These are phyloP conservation scores for Amblyopsis rosae DNA, from an alignment of 2,113 vertebrate species.

Conservation along the genomic window DNA sequence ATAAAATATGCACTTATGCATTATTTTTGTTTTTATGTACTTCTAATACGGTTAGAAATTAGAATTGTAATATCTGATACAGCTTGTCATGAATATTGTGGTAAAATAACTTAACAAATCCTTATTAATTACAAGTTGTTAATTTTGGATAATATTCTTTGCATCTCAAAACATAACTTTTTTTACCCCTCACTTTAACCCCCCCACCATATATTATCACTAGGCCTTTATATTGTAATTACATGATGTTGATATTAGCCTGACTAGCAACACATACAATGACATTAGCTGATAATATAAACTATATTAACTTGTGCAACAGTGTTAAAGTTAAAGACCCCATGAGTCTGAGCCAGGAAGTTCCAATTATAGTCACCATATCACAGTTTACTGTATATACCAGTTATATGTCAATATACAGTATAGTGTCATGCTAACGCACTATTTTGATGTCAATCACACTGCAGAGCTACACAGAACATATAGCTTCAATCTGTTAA, in stretches of 20 bases:
- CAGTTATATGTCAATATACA: background rate
- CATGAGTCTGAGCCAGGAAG: constrained; percentile 23
- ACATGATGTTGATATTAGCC: constrained; percentile 9
- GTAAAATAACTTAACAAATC: too few relatives aligned
- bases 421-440: too few relatives aligned
- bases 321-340: constrained; percentile 34
- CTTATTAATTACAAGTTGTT: too few relatives aligned
- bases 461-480: too few relatives aligned
- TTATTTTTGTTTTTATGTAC: background rate
- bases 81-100: too few relatives aligned
- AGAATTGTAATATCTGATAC: background rate
- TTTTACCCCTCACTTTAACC: background rate
- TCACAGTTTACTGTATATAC: background rate
- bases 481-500: too few relatives aligned
- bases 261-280: constrained; percentile 21
- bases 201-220: background rate
- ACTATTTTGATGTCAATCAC: too few relatives aligned
- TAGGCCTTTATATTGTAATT: background rate
- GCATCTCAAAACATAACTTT: background rate
- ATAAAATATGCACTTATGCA: constrained; percentile 1
- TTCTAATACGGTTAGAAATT: background rate
- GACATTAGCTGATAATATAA: constrained; percentile 21
- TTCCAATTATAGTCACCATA: background rate
- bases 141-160: background rate
- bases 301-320: constrained; percentile 29